Evolutionary conservation across 1,140 invertebrate genomes (phyloP), one percentile per base, ranked within the genome.

Genomic region (Physella acuta): DNA sequence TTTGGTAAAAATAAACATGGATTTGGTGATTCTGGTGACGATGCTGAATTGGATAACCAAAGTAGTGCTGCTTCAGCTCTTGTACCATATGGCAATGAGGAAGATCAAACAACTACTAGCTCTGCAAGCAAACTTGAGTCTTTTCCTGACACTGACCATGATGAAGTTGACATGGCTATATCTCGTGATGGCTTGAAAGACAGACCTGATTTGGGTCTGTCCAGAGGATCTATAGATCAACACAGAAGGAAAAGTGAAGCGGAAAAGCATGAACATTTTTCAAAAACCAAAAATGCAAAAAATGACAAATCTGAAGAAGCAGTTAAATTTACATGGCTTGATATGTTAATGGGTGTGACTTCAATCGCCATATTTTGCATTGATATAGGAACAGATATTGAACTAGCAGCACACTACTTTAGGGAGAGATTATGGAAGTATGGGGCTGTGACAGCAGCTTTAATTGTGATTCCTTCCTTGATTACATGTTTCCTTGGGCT

Each of bases 271-370:
- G 37, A 44, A 44, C 17, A 24, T 16, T 34, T 39, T 11, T 3
- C 16, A n/a, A 62, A 30, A 62, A 36, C 16, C 1, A 64, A 52
- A 52, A 34, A 64, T 30, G 0, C 37, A 14, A 5, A 24, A 2
- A 4, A 8, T 5, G 4, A 20, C 55, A 68, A 44, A 44, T 60
- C 31, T 31, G 5, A 58, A 52, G 55, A 53, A 24, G 11, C 53
- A 44, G 66, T 68, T 20, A 39, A 20, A 44, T 74, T 74, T 51
- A 62, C 56, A 8, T 73, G 68, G 58, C 76, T 89, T 90, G 11
- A 76, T 53, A 34, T 73, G 33, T 30, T 74, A 31, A 68, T 76
- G 34, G 73, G 65, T 24, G n/a, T 76, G 28, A 31, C 28, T 26
- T 65, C 73, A 3, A 71, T 76, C 34, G n/a, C 68, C 28, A 28